phyloP scores from a whole-genome alignment of 2,888 invertebrate species.

The Cerastis rubricosa region DNA sequence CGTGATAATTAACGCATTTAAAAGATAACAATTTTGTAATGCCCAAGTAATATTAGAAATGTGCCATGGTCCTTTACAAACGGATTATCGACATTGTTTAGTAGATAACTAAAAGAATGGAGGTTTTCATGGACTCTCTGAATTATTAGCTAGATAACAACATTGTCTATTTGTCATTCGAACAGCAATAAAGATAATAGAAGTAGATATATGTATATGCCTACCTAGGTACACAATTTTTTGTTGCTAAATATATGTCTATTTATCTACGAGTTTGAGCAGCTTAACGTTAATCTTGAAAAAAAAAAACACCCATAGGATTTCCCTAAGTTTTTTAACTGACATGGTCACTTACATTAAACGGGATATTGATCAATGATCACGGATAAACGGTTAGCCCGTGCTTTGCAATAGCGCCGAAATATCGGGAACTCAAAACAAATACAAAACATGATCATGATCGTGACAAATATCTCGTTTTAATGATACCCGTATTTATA shows the following conservation, averaged over 20 bases:
- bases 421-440: too few species aligned
- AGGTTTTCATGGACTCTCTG: slow-evolving; percentile 3
- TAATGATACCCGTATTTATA: too few species aligned
- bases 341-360: too few species aligned
- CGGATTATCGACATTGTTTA: slow-evolving; percentile 2
- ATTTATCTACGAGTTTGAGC: not conserved
- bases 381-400: too few species aligned
- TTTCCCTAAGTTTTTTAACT: too few species aligned
- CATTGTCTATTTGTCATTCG: slow-evolving; percentile 10
- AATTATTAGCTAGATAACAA: slow-evolving; percentile 9
- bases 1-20: slow-evolving; percentile 3
- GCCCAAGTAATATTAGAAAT: slow-evolving; percentile 21
- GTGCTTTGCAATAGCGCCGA: too few species aligned
- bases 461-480: too few species aligned
- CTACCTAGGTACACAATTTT: not conserved
- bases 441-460: too few species aligned
- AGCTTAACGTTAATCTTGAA: not conserved
- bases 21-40: slow-evolving; percentile 41
- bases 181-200: slow-evolving; percentile 26
- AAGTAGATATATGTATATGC: not conserved
- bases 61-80: slow-evolving; percentile 38
- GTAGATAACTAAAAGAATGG: slow-evolving; percentile 7
- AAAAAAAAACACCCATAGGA: not conserved
- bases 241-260: not conserved
- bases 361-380: too few species aligned